These are phyloP conservation scores for Aspidoscelis tigris DNA, from an alignment of 2,113 vertebrate species.

Conservation along the genomic window DNA sequence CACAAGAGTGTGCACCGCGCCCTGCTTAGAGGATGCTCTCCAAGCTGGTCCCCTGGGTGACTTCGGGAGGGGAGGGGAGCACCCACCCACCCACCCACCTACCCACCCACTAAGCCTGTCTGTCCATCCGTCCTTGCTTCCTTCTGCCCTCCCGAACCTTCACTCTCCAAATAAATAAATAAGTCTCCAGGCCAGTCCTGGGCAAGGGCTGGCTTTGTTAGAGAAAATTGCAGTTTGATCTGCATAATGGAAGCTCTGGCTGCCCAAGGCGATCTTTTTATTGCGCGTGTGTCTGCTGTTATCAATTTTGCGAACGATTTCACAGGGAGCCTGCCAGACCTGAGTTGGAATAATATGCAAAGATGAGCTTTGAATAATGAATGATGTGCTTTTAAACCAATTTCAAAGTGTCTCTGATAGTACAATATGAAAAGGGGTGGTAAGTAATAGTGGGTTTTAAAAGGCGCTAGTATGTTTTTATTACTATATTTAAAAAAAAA, in stretches of 20 bases:
- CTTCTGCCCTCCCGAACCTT: not conserved
- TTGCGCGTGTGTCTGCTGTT: constrained; percentile 92
- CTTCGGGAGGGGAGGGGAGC: not conserved
- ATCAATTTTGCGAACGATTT: constrained; percentile 91
- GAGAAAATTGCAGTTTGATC: constrained; percentile 90
- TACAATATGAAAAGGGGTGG: constrained; percentile 93
- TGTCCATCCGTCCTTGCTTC: too few relatives aligned
- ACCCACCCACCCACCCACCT: not conserved
- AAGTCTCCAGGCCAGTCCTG: constrained; percentile 80
- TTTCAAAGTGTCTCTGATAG: constrained; percentile 93
- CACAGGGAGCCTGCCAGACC: constrained; percentile 81
- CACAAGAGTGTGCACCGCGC: not conserved
- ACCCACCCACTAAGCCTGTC: not conserved
- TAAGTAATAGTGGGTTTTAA: constrained; percentile 97
- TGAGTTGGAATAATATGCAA: constrained; percentile 82
- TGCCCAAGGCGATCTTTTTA: constrained; percentile 94
- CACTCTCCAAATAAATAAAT: constrained; percentile 69
- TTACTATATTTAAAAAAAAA: constrained; percentile 87
- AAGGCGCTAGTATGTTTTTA: constrained; percentile 93
- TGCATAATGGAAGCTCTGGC: constrained; percentile 91
- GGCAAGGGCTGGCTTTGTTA: constrained; percentile 89
- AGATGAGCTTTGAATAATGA: constrained; percentile 91
- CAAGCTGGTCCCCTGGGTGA: not conserved
- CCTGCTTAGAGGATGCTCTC: not conserved
- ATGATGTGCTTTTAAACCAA: constrained; percentile 94